phyloP scores from a whole-genome alignment of 2,113 vertebrate species.

The Macquaria ambigua region DNA sequence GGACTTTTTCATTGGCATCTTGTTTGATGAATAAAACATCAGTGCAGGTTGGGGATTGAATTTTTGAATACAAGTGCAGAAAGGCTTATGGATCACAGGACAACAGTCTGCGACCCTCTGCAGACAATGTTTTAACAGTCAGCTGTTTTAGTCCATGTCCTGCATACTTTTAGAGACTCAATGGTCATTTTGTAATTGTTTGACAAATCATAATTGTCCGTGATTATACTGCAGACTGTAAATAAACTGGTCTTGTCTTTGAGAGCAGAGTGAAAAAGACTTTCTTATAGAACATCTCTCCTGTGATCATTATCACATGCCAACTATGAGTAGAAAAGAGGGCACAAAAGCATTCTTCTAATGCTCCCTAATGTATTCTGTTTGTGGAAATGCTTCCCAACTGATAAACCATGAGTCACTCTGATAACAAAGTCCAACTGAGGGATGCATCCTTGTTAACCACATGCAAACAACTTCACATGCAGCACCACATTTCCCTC shows the following conservation, averaged over 20 bases:
- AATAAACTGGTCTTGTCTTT: neutral
- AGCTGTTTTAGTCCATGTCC: slow-evolving; percentile 29
- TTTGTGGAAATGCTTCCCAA: slow-evolving; percentile 41
- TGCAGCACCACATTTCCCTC: slow-evolving; percentile 10
- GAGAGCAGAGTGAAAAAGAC: neutral
- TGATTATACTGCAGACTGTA: neutral
- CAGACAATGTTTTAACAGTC: slow-evolving; percentile 22
- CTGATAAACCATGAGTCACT: slow-evolving; percentile 39
- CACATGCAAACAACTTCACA: slow-evolving; percentile 50
- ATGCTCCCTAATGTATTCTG: slow-evolving; percentile 31
- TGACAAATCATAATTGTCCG: slow-evolving; percentile 14
- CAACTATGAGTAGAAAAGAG: slow-evolving; percentile 1
- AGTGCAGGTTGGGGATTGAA: slow-evolving; percentile 35
- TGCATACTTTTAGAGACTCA: neutral
- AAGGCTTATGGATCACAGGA: slow-evolving; percentile 45
- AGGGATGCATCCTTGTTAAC: too few relatives aligned
- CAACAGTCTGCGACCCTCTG: slow-evolving; percentile 23
- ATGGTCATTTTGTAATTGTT: neutral
- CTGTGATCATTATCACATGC: too few relatives aligned
- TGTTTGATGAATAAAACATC: slow-evolving; percentile 78
- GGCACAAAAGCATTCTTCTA: slow-evolving; percentile 23
- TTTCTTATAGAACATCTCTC: slow-evolving; percentile 1
- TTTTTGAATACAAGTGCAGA: slow-evolving; percentile 63
- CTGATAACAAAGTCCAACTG: slow-evolving; percentile 44
- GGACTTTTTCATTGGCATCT: slow-evolving; percentile 68